Percentiles rank a stretch among this genome's conserved stretches.
These are phyloP conservation scores for Troides aeacus DNA, from an alignment of 2,888 invertebrate genomes.

Conservation along the genomic window DNA sequence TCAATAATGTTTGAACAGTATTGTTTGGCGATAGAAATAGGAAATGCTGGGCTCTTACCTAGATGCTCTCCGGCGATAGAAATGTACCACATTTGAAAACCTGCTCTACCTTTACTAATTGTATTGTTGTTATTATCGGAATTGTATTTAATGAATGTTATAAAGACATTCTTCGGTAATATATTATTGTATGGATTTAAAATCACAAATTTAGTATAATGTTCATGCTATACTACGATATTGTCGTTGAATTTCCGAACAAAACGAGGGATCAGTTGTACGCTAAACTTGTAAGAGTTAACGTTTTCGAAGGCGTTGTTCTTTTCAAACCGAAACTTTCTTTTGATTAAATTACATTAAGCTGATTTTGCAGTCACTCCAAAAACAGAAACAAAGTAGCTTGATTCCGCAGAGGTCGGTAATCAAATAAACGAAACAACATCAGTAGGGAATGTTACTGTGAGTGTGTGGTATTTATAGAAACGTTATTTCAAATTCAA, in stretches of 20 bases:
- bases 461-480: not conserved
- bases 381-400: constrained; percentile 11
- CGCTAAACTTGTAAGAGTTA: not conserved
- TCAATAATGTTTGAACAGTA: too few species aligned
- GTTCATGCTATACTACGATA: not conserved
- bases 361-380: constrained; percentile 16
- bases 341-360: constrained; percentile 15
- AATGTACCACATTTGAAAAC: too few species aligned
- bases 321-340: constrained; percentile 7
- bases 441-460: constrained; percentile 7
- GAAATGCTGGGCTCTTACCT: too few species aligned
- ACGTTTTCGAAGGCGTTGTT: not conserved
- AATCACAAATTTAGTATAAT: not conserved
- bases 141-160: too few species aligned
- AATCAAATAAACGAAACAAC: constrained; percentile 19
- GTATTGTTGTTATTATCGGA: too few species aligned
- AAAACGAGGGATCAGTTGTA: not conserved
- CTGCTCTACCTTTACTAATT: too few species aligned
- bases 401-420: constrained; percentile 7
- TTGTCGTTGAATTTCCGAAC: not conserved
- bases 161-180: too few species aligned
- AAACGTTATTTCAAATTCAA: not conserved
- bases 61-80: too few species aligned
- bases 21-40: too few species aligned
- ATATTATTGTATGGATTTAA: not conserved